Base-by-base conservation (phyloP, 1,140 invertebrate species). In the Euwallacea fornicatus region DNA sequence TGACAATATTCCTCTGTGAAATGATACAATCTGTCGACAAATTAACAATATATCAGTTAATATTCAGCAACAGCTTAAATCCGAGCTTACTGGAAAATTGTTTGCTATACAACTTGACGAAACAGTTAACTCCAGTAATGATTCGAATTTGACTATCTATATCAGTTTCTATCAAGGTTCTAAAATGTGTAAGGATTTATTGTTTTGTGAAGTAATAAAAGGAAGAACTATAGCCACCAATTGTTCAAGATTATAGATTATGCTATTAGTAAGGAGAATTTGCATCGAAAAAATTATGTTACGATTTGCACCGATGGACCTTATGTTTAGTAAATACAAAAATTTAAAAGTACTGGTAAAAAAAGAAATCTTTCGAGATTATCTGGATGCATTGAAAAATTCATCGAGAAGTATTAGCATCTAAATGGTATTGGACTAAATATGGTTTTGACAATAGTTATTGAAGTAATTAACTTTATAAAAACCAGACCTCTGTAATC, bases 271-370 rank as follows among this genome's bases (percentile, higher is more conserved):
- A 58, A 55, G 21, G 42, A 16, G 21, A 55, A 67, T 42, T 55
- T 67, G 50, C 16, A 56, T 7, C 78, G 75, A 69, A 65, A 77
- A n/a, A 66, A 75, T 64, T 77, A 73, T 66, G 73, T 80, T 74
- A 78, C 76, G 50, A 76, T 80, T 74, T 83, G 78, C 68, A 82
- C 78, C 71, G 80, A 82, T 77, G 77, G 77, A 69, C 79, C 77
- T 80, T 58, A 82, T 67, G 53, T 56, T 44, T 77, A 78, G 71
- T 73, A 73, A 33, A 33, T 33, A 33, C 21, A 33, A 33, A 1
- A 33, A 4, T 33, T 33, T 33, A 33, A 1, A 33, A 62, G 59
- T n/a, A n/a, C 3, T 44, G 6, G 59, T 44, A n/a, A 60, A 78
- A 60, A 78, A 77, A 75, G 69, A 75, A 75, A 75, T 76, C 72